phyloP scores from a whole-genome alignment of 2,113 vertebrate species.

The Etia nguti region DNA sequence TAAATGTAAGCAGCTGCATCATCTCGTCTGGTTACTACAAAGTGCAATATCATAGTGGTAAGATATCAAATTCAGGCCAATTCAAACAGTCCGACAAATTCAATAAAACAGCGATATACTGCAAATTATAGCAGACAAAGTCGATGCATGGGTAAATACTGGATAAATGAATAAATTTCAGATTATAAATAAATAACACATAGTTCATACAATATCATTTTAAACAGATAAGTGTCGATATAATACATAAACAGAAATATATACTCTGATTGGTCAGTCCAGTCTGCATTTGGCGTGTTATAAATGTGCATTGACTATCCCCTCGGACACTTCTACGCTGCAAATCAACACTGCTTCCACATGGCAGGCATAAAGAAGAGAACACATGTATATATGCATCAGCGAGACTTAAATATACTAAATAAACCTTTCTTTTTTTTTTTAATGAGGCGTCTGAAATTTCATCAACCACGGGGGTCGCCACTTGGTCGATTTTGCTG shows the following conservation, averaged over 20 bases:
- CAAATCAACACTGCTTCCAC: constrained; percentile 28
- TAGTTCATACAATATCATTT: constrained; percentile 2
- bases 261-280: constrained; percentile 23
- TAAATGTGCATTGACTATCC: constrained; percentile 17
- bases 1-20: constrained; percentile 32
- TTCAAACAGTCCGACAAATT: constrained; percentile 13
- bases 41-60: constrained; percentile 37
- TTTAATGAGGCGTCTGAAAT: background rate
- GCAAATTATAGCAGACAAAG: constrained; percentile 17
- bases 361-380: constrained; percentile 3
- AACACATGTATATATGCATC: background rate
- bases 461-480: background rate
- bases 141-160: constrained; percentile 11
- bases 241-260: constrained; percentile 27
- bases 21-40: constrained; percentile 23
- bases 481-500: background rate
- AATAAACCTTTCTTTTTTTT: background rate
- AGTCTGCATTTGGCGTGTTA: constrained; percentile 40
- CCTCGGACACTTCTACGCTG: background rate
- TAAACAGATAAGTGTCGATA: background rate
- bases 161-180: constrained; percentile 43
- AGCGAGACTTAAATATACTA: background rate
- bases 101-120: constrained; percentile 15
- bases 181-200: constrained; percentile 28
- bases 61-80: constrained; percentile 44